Evolutionary conservation across 2,888 invertebrate genomes (phyloP), one percentile per base, ranked within the genome.

Genomic region (Caenorhabditis sp.): DNA sequence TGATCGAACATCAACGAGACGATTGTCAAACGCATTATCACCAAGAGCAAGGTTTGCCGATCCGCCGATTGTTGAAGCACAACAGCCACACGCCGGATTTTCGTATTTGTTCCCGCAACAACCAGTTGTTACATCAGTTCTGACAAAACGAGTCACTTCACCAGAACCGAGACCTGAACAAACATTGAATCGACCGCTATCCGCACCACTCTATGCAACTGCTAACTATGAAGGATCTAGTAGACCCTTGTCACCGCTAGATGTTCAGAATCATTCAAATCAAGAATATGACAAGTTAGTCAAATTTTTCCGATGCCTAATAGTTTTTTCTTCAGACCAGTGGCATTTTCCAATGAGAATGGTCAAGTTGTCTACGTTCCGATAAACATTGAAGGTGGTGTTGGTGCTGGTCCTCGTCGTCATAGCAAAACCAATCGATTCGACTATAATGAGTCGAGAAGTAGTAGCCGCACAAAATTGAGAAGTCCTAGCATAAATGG

Each of bases 281-380:
- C 66, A 71, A 60, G 72, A 72, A 58, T 67, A 64, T 26, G 64
- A 67, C 26, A 23, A 66, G 57, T 58, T 2, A n/a, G 55, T 19
- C 1, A 5, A 24, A 53, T n/a, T n/a, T n/a, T n/a, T n/a, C n/a
- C n/a, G n/a, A n/a, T n/a, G n/a, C n/a, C n/a, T n/a, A n/a, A n/a
- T n/a, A n/a, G n/a, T n/a, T 37, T 57, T 57, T 57, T 57, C 58
- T 65, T 31, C 23, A 63, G 55, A 10, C 66, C 69, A 5, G 69
- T 76, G 23, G 70, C 71, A n/a, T 76, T 66, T 60, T 69, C 60
- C 26, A 73, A 74, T 57, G 77, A 77, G 49, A 78, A 76, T 50
- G 78, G 80, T n/a, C 80, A 84, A 76, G 84, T 84, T 21, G 82
- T 83, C 0, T 84, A 84, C 62, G 83, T 84, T 62, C 84, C 84